Conservation (phyloP, 1,140 invertebrate genomes). For the Zaprionus camerounensis region DNA sequence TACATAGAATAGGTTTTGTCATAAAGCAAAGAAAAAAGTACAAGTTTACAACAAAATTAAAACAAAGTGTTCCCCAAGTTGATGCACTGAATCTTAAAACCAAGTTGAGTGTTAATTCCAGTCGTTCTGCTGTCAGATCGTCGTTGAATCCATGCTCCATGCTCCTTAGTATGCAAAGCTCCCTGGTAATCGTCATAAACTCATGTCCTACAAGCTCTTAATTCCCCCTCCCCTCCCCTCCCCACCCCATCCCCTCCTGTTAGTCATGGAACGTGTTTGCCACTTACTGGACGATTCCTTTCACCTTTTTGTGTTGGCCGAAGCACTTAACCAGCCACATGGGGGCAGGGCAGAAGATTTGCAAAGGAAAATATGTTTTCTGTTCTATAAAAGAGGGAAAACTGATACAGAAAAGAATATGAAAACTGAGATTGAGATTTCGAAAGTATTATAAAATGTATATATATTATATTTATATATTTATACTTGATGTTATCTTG, state of each 20-base stretch:
- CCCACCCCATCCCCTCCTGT: no score
- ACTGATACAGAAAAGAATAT: no score
- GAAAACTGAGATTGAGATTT: no score
- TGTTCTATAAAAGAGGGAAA: no score
- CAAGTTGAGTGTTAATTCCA: neutral
- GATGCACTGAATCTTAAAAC: neutral
- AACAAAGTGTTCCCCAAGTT: neutral
- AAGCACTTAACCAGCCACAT: slow-evolving; percentile 5
- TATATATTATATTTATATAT: no score
- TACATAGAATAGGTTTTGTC: no score
- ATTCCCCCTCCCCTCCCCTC: neutral
- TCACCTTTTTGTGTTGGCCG: slow-evolving; percentile 26
- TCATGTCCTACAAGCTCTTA: slow-evolving; percentile 10
- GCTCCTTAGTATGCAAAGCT: slow-evolving; percentile 4
- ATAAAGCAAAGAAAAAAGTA: neutral
- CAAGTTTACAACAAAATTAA: neutral
- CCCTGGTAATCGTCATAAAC: slow-evolving; percentile 5
- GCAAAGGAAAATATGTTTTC: neutral
- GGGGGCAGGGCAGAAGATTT: neutral
- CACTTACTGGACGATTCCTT: slow-evolving; percentile 17
- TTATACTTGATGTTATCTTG: no score
- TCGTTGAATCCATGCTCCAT: neutral
- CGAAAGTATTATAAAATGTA: no score
- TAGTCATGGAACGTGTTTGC: slow-evolving; percentile 21
- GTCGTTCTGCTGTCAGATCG: neutral